Base-by-base conservation (phyloP, 2,797 vertebrate genomes). In the Balearica regulorum region DNA sequence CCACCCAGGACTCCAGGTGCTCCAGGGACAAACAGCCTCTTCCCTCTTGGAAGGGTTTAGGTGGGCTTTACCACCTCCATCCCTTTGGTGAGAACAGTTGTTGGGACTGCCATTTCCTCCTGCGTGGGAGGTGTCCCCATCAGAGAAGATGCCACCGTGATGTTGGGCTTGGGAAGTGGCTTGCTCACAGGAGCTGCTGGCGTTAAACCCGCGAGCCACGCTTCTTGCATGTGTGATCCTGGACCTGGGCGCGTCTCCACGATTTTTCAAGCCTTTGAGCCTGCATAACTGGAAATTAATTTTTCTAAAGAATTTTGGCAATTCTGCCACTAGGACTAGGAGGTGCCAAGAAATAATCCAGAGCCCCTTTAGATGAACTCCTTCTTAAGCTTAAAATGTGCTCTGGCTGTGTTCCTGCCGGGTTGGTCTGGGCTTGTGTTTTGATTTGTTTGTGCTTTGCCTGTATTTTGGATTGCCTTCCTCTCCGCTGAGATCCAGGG, bases 281-380 rank as follows among this genome's bases (percentile, higher is more conserved):
- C 41, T 85, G 48, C 26, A 0, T 64, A 76, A 88, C 44, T 91
- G 65, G 61, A 81, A 89, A 89, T 83, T 48, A 72, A 75, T 44
- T 93, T 94, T 75, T 33, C 57, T 60, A 31, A 89, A 75, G 78
- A 80, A 80, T 80, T 80, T 90, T 85, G 88, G 64, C 78, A 85
- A 16, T 96, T 92, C 37, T 91, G 54, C 64, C 10, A 3, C 28
- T 29, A 13, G 60, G 16, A 54, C 58, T 66, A 17, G 8, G 62
- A 64, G 19, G 9, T 80, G 95, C 91, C 91, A 93, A 91, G 73
- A 91, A 90, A 87, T 79, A 87, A 75, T 80, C 64, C 77, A 84
- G 81, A 92, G 60, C 48, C n/a, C 54, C 49, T 93, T 89, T 41
- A 81, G 49, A 61, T 29, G 21, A 91, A 57, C 55, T 87, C 31